Evolutionary conservation across 1,140 invertebrate species (phyloP), one percentile per base, ranked within the genome.

Genomic region (Copidosoma floridanum): DNA sequence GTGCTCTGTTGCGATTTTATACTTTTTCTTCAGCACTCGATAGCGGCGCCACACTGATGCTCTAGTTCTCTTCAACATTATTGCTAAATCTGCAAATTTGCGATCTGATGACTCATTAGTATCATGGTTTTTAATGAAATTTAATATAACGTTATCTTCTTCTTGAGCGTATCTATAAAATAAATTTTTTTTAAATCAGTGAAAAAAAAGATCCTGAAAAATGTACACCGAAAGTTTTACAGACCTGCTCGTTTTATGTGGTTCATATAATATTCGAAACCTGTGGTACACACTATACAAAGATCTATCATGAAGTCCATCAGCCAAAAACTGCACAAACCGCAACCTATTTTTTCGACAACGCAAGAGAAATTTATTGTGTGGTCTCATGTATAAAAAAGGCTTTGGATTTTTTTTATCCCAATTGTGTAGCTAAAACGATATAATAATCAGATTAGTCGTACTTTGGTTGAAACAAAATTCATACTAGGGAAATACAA

Each of bases 21-120:
- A 32, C 29, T 48, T 57, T 23, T 46, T 59, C 24, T 44, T 24
- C 32, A 59, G 44, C 10, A 73, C 3, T 52, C 46, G 47, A 44
- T 74, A 72, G 50, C 76, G 64, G 11, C 77, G 70, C 70, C 71
- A 78, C 43, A 79, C 69, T 0, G 77, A 75, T 24, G 67, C 61
- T 57, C 75, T 66, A 1, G 73, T 73, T 64, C 77, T 68, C 11
- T 68, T 71, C 43, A 79, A 65, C 21, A 68, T 54, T 61, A 63
- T 66, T 12, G 73, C 73, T 35, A 79, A 66, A 20, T 71, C 68
- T 8, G 63, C 6, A 62, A 68, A 76, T 23, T 68, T 71, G 1
- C 60, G 35, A 23, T 58, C 32, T 48, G 18, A 66, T 18, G 70
- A 26, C 18, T 72, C 32, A 48, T 64, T 54, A 14, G 5, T 24